Conservation (phyloP, 2,113 vertebrate genomes). For the Chlamydotis undulata region DNA sequence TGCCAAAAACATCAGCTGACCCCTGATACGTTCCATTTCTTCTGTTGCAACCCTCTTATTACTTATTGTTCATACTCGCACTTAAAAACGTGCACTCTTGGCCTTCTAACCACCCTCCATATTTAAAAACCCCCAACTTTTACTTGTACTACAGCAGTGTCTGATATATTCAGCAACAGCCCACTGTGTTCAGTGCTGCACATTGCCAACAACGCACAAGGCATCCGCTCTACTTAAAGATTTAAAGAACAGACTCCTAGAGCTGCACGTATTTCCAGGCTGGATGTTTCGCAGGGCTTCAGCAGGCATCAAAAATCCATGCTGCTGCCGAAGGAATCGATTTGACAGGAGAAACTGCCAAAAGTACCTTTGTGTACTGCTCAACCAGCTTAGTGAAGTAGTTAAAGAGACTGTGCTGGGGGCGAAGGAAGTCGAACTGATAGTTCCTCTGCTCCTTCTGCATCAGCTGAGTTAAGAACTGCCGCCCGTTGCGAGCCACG, state of each 20-base stretch:
- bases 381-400: slow-evolving; percentile 99
- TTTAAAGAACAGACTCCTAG: neutral
- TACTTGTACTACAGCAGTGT: rapidly evolving
- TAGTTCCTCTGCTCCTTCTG: slow-evolving; percentile 99
- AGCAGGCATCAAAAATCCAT: neutral
- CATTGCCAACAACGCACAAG: rapidly evolving
- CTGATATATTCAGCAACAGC: neutral
- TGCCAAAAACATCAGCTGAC: neutral
- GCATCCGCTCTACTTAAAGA: neutral
- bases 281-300: neutral
- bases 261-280: neutral
- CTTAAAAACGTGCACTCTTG: neutral
- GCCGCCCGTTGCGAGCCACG: slow-evolving; percentile 94
- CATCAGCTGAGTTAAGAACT: slow-evolving; percentile 98
- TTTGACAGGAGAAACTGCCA: neutral
- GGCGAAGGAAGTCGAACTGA: slow-evolving; percentile 96
- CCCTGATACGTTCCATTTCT: neutral
- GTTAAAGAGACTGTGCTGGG: slow-evolving; percentile 98
- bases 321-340: neutral
- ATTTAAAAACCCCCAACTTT: neutral
- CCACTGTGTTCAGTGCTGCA: neutral
- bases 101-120: neutral
- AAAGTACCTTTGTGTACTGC: slow-evolving; percentile 94
- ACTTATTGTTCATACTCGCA: neutral
- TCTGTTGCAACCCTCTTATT: neutral